Conservation (phyloP, 2,113 vertebrate species). For the Furnarius figulus region DNA sequence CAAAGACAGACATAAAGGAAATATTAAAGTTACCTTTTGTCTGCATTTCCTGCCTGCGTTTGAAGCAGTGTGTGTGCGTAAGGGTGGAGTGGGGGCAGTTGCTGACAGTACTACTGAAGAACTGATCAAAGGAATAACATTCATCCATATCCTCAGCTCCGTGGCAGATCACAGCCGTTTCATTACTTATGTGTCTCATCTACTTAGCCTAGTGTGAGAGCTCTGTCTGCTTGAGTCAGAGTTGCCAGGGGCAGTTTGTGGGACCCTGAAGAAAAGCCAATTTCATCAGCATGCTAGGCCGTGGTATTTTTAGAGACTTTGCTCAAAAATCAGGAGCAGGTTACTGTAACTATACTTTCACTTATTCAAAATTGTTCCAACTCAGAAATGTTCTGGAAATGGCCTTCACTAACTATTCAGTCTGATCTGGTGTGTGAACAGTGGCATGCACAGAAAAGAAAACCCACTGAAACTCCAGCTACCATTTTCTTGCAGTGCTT, state of each 20-base stretch:
- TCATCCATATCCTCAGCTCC: background rate
- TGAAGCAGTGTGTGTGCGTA: background rate
- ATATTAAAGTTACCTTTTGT: constrained; percentile 73
- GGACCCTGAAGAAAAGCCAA: constrained; percentile 1
- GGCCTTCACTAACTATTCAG: background rate
- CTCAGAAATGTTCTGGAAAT: background rate
- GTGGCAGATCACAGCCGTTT: background rate
- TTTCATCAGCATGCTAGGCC: background rate
- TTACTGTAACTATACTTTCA: background rate
- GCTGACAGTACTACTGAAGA: background rate
- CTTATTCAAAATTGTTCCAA: background rate
- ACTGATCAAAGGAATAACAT: constrained; percentile 51
- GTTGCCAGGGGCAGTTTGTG: background rate
- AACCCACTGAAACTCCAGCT: background rate
- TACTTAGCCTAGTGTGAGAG: constrained; percentile 28
- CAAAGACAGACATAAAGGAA: constrained; percentile 52
- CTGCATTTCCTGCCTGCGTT: background rate
- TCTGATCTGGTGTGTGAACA: background rate
- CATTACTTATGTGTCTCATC: constrained; percentile 48
- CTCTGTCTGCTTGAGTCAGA: constrained; percentile 46
- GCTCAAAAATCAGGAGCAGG: background rate
- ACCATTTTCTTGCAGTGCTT: background rate
- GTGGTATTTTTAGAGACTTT: background rate
- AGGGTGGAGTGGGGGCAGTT: background rate
- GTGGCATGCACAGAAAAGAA: background rate